These are phyloP conservation scores for Helicoverpa zea DNA, from an alignment of 1,140 invertebrate genomes.

Conservation along the genomic window DNA sequence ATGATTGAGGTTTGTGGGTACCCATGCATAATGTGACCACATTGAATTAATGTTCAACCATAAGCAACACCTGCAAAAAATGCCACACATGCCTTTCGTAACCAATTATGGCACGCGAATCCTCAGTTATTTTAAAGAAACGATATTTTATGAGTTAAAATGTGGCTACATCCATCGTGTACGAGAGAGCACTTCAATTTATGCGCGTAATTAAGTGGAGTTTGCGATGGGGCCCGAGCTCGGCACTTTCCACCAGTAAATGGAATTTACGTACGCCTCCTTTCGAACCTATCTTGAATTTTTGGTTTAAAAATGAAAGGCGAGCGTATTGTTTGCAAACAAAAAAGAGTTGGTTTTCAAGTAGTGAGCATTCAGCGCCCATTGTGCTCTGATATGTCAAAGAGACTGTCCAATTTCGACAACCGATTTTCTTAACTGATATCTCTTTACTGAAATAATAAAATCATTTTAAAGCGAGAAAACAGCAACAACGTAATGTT, in stretches of 20 bases:
- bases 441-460: no score
- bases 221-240: constrained; percentile 80
- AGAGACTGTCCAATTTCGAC: no score
- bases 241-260: constrained; percentile 84
- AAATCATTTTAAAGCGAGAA: no score
- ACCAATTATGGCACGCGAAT: constrained; percentile 30
- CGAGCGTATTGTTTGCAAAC: constrained; percentile 25
- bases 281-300: constrained; percentile 74
- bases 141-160: constrained; percentile 77
- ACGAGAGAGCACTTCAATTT: constrained; percentile 84
- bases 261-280: constrained; percentile 85
- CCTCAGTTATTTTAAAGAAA: constrained; percentile 55
- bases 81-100: constrained; percentile 16
- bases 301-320: constrained; percentile 38
- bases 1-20: constrained; percentile 2
- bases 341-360: constrained; percentile 20
- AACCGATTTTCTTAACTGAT: no score
- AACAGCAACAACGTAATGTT: background rate
- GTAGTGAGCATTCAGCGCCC: background rate
- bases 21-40: constrained; percentile 29
- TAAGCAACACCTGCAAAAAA: constrained; percentile 30
- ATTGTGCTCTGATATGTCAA: background rate
- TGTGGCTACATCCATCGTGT: constrained; percentile 78
- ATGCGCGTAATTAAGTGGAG: constrained; percentile 86
- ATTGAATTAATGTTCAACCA: constrained; percentile 29